Base-by-base conservation (phyloP, 1,140 invertebrate genomes). In the Polypedilum pembai region DNA sequence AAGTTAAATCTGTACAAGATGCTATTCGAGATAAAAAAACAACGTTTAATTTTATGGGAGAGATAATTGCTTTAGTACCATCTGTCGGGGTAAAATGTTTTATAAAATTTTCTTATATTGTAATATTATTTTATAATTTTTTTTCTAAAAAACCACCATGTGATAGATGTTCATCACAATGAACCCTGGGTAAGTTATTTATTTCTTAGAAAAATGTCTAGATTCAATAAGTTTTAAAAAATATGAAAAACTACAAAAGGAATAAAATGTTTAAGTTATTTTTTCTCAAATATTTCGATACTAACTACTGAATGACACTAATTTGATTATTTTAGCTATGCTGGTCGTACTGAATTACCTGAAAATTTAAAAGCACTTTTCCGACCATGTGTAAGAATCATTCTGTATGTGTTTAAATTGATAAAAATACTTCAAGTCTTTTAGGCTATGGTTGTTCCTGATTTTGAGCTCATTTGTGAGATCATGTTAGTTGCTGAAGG, bases 401-500 rank as follows among this genome's bases (percentile, higher is more conserved):
- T n/a, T n/a, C n/a, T n/a, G n/a, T n/a, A 45, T 45, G 8, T 3
- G 15, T 45, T 45, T 45, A 10, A 8, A 45, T 15, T 56, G 45
- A 15, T 45, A 45, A n/a, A 8, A 56, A 4, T 56, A n/a, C 0
- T 15, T 15, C 15, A 56, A 45, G 15, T 8, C 1, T 56, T 4
- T 3, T 15, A 56, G 45, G 45, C 96, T 72, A 98, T 98, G 96
- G 94, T 97, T 1, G 96, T 98, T 1, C 96, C 96, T 1, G 96
- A 98, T 84, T 97, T 98, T 82, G 95, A 97, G 82, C 83, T 98
- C 72, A 98, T 98, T 80, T 97, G 94, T 83, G 96, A 98, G 86
- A 98, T 98, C 77, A 98, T 98, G 95, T 89, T 98, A 80, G 96
- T 98, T 0, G 95, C 96, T 41, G 96, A 98, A 86, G 96, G 96